phyloP scores from a whole-genome alignment of 2,888 invertebrate species.

The Drosophila anceps region DNA sequence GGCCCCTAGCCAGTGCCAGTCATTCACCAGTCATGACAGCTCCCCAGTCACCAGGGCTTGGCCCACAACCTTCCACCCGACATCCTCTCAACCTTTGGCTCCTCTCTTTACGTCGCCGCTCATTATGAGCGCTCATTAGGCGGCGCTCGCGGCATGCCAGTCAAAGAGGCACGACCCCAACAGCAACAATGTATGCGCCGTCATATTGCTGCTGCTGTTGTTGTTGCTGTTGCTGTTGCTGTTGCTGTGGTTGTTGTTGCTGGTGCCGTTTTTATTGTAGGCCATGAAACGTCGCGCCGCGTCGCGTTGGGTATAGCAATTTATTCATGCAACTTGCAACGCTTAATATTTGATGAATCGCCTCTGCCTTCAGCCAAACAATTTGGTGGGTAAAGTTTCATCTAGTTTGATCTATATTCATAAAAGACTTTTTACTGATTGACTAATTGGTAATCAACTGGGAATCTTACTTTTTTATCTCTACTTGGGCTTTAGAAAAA shows the following conservation, averaged over 20 bases:
- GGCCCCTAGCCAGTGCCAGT: slow-evolving; percentile 44
- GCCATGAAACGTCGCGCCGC: slow-evolving; percentile 15
- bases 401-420: neutral
- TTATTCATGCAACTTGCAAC: slow-evolving; percentile 32
- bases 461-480: neutral
- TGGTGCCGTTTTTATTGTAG: slow-evolving; percentile 13
- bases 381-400: neutral
- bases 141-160: slow-evolving; percentile 73
- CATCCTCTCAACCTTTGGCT: slow-evolving; percentile 38
- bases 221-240: neutral
- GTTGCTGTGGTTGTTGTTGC: slow-evolving; percentile 29
- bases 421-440: neutral
- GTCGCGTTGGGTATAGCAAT: slow-evolving; percentile 20
- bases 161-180: slow-evolving; percentile 63
- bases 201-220: slow-evolving; percentile 5
- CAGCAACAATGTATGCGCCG: slow-evolving; percentile 38
- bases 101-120: slow-evolving; percentile 60
- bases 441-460: neutral
- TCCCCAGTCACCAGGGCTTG: slow-evolving; percentile 37
- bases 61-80: slow-evolving; percentile 5
- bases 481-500: neutral
- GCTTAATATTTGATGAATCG: slow-evolving; percentile 6
- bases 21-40: slow-evolving; percentile 61
- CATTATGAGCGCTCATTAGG: slow-evolving; percentile 81
- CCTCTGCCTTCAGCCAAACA: neutral